Percentiles rank a stretch among this genome's conserved stretches.
phyloP scores from a whole-genome alignment of 2,797 vertebrate genomes.

The Coracias cyanogaster region DNA sequence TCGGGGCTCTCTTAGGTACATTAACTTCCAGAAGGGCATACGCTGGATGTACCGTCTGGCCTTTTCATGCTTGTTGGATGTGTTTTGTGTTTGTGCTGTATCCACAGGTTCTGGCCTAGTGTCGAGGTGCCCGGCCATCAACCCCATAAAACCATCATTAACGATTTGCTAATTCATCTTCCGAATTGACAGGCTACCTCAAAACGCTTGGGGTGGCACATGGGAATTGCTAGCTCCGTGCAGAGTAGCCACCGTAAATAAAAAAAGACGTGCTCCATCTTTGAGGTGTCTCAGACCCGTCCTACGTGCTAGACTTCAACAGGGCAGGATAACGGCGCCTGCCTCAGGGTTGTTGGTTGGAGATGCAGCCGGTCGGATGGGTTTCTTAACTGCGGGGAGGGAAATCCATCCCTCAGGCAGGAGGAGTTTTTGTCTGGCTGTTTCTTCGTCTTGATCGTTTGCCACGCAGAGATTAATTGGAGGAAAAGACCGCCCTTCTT shows the following conservation, averaged over 20 bases:
- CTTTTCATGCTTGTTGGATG: background rate
- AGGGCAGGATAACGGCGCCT: fast-evolving
- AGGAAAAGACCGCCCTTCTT: background rate
- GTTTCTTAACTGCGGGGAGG: background rate
- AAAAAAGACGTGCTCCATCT: fast-evolving
- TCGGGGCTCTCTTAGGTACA: background rate
- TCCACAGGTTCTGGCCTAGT: background rate
- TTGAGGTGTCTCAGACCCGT: background rate
- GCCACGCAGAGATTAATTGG: background rate
- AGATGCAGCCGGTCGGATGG: background rate
- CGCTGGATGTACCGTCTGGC: background rate
- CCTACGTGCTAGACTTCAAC: fast-evolving
- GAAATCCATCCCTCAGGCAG: background rate
- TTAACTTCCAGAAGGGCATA: background rate
- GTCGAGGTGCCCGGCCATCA: background rate
- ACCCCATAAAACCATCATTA: background rate
- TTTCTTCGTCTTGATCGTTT: background rate
- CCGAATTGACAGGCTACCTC: background rate
- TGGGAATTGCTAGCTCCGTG: background rate
- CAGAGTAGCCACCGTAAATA: background rate
- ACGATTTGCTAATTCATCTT: background rate
- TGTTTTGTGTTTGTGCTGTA: background rate
- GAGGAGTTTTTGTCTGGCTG: background rate
- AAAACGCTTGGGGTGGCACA: background rate
- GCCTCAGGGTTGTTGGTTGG: background rate